phyloP scores from a whole-genome alignment of 2,888 invertebrate species.

The Drosophila rubida region DNA sequence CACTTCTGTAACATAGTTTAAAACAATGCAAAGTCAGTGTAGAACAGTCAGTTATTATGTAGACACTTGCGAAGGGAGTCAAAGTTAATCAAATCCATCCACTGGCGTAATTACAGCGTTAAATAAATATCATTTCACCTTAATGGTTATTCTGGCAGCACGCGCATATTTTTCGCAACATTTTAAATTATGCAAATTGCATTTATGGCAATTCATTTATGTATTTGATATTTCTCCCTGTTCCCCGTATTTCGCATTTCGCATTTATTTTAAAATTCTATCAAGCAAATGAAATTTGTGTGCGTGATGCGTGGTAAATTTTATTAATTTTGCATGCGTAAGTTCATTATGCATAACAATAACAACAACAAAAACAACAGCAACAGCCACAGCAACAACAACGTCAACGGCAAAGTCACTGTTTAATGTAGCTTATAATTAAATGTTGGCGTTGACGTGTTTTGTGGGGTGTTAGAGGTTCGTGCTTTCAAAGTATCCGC shows the following conservation, averaged over 20 bases:
- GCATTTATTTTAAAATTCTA: constrained; percentile 64
- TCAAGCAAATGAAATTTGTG: constrained; percentile 69
- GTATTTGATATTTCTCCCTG: constrained; percentile 16
- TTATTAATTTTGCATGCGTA: constrained; percentile 78
- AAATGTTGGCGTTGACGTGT: constrained; percentile 52
- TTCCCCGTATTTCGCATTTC: neutral
- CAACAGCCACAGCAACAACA: constrained; percentile 36
- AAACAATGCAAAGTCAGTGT: no score
- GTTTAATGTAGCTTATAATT: constrained; percentile 78
- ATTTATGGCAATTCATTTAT: constrained; percentile 55
- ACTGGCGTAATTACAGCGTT: constrained; percentile 40
- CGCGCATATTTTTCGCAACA: constrained; percentile 23
- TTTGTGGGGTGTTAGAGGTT: neutral
- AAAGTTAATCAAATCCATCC: constrained; percentile 37
- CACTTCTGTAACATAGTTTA: no score
- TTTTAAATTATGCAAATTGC: constrained; percentile 69
- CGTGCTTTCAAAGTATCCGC: constrained; percentile 40
- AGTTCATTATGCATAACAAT: constrained; percentile 73
- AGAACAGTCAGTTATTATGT: neutral
- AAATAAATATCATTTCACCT: constrained; percentile 51
- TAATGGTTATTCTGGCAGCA: constrained; percentile 9
- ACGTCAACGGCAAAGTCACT: constrained; percentile 45
- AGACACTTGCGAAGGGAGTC: constrained; percentile 6
- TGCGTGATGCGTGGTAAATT: constrained; percentile 68
- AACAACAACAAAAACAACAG: constrained; percentile 36